phyloP scores from a whole-genome alignment of 2,113 vertebrate genomes.

The Chascanopsetta lugubris region DNA sequence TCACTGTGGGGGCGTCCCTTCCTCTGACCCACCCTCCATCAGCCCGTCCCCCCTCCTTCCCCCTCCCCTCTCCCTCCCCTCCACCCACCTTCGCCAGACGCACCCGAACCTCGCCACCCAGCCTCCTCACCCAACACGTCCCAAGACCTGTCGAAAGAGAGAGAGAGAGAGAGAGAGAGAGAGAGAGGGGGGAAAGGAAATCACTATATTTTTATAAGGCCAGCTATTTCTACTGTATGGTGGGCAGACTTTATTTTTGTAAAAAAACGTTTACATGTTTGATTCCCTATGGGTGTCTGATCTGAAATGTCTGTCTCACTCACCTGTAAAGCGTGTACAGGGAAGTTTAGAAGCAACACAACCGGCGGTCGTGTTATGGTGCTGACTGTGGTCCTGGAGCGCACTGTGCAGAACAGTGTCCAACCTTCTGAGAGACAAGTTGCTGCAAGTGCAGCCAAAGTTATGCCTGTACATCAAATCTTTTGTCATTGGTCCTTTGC shows the following conservation, averaged over 20 bases:
- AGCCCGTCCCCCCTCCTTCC: slow-evolving; percentile 28
- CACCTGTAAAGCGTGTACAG: slow-evolving; percentile 51
- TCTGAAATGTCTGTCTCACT: slow-evolving; percentile 62
- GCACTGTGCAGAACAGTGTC: slow-evolving; percentile 49
- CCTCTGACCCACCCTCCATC: slow-evolving; percentile 36
- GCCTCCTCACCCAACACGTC: slow-evolving; percentile 29
- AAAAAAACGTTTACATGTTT: slow-evolving; percentile 76
- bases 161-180: slow-evolving; percentile 54
- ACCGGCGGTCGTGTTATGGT: slow-evolving; percentile 57
- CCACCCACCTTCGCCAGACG: slow-evolving; percentile 29
- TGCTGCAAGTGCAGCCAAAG: slow-evolving; percentile 43
- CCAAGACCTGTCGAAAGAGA: too few relatives aligned
- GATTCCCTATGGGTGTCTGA: slow-evolving; percentile 55
- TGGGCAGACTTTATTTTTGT: slow-evolving; percentile 73
- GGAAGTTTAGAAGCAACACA: slow-evolving; percentile 48
- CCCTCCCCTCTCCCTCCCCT: slow-evolving; percentile 20
- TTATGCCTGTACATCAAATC: slow-evolving; percentile 37
- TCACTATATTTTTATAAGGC: slow-evolving; percentile 82
- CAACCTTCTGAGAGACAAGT: slow-evolving; percentile 33
- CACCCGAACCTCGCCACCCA: slow-evolving; percentile 32
- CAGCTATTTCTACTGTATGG: slow-evolving; percentile 83
- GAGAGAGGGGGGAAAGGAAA: too few relatives aligned
- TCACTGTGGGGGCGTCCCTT: slow-evolving; percentile 56
- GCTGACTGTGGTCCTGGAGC: slow-evolving; percentile 70
- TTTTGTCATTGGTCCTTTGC: slow-evolving; percentile 13